A percentile compares a stretch with the other conserved stretches of the same genome.
phyloP scores from a whole-genome alignment of 1,140 invertebrate genomes.

The Pseudobourletiella spinata region DNA sequence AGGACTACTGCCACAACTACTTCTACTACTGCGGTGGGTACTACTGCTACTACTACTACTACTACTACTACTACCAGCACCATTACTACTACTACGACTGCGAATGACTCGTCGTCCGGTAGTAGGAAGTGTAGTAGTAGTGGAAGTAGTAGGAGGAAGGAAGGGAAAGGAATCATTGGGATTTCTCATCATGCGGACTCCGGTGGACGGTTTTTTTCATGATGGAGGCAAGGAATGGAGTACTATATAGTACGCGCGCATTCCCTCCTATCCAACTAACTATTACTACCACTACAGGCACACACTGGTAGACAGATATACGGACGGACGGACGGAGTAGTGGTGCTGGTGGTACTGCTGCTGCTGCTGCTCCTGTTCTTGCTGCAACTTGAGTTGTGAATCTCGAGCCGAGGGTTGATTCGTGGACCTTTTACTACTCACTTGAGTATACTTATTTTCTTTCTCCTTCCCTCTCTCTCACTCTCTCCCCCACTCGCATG shows the following conservation, averaged over 20 bases:
- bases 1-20: not conserved
- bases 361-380: not conserved
- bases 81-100: not conserved
- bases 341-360: not conserved
- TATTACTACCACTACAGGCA: no score
- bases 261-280: no score
- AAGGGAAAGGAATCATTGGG: not conserved
- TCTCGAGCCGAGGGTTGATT: conserved; percentile 1
- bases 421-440: not conserved
- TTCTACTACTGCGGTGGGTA: not conserved
- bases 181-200: not conserved
- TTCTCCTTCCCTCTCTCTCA: no score
- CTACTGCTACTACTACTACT: not conserved
- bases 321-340: not conserved
- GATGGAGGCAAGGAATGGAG: not conserved
- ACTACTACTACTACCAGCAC: not conserved
- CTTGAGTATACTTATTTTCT: not conserved
- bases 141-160: not conserved
- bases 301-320: no score
- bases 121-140: not conserved
- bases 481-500: not conserved
- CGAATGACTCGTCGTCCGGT: no score
- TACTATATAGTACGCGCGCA: not conserved
- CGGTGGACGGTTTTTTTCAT: conserved; percentile 1
- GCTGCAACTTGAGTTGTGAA: not conserved